Evolutionary conservation across 2,888 invertebrate species (phyloP).

Genomic region (Mellilla xanthometata): DNA sequence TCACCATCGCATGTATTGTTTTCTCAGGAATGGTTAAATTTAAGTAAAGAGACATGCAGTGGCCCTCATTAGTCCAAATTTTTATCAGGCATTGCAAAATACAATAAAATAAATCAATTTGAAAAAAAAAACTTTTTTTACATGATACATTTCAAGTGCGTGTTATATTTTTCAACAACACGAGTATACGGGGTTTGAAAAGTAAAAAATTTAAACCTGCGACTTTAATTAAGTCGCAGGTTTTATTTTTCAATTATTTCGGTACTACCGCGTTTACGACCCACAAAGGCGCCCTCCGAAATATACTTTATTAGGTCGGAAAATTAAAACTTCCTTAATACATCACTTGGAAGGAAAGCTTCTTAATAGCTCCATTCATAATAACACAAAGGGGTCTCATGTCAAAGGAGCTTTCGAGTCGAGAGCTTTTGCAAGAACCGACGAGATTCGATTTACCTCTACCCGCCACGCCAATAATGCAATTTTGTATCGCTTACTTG

Average conservation of each 20-base stretch:
- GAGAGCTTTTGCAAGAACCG: constrained; percentile 37
- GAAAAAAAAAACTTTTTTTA: too few relatives aligned
- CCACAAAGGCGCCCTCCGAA: constrained; percentile 9
- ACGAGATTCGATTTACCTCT: constrained; percentile 58
- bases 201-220: neutral
- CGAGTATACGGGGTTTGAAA: too few relatives aligned
- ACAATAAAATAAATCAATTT: too few relatives aligned
- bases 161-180: too few relatives aligned
- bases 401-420: constrained; percentile 49
- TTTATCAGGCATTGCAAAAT: too few relatives aligned
- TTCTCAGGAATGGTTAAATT: too few relatives aligned
- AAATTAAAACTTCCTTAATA: constrained; percentile 22
- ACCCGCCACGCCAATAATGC: constrained; percentile 49
- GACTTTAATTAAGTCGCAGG: neutral
- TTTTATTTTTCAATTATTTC: constrained; percentile 9
- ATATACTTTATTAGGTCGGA: constrained; percentile 18
- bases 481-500: constrained; percentile 36
- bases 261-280: constrained; percentile 5
- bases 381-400: constrained; percentile 48
- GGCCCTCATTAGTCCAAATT: too few relatives aligned
- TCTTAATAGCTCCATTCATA: constrained; percentile 32
- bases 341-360: constrained; percentile 25
- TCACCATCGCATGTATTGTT: too few relatives aligned
- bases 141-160: too few relatives aligned
- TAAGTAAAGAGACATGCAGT: too few relatives aligned